Conservation (phyloP, 2,113 vertebrate genomes). For the Osmerus mordax region DNA sequence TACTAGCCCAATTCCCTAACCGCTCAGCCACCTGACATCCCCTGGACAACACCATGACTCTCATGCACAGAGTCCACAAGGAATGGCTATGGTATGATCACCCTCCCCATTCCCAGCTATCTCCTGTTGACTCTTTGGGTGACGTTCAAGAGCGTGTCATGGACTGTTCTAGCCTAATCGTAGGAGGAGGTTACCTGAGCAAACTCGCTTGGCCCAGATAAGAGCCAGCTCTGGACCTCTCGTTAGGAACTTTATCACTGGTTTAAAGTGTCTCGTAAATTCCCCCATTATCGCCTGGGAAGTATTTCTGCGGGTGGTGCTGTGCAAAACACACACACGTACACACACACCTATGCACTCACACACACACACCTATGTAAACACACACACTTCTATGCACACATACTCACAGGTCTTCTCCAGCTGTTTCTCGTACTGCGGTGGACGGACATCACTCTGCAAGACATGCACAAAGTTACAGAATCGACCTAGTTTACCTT, state of each 20-base stretch:
- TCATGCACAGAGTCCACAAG: not conserved
- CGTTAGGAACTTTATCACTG: conserved; percentile 24
- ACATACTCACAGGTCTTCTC: too few relatives aligned
- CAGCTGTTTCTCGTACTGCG: too few relatives aligned
- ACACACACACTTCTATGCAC: too few relatives aligned
- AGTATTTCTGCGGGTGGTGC: conserved; percentile 15
- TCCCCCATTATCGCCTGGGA: conserved; percentile 35
- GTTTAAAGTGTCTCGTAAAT: conserved; percentile 41
- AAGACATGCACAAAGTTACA: too few relatives aligned
- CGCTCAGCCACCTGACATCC: too few relatives aligned
- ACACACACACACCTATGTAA: too few relatives aligned
- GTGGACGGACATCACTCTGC: too few relatives aligned
- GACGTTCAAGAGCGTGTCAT: not conserved
- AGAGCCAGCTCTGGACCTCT: conserved; percentile 5
- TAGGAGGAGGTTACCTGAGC: conserved; percentile 13
- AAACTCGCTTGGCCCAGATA: conserved; percentile 23
- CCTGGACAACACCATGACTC: not conserved
- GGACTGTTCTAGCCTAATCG: not conserved
- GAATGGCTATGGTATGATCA: not conserved
- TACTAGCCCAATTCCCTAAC: too few relatives aligned
- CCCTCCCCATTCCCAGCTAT: not conserved
- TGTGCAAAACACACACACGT: not conserved
- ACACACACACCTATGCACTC: too few relatives aligned
- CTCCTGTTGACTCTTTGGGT: not conserved
- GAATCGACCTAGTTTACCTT: too few relatives aligned